These are phyloP conservation scores for Drosophila nr. perissopoda DNA, from an alignment of 2,888 invertebrate species.

Conservation along the genomic window DNA sequence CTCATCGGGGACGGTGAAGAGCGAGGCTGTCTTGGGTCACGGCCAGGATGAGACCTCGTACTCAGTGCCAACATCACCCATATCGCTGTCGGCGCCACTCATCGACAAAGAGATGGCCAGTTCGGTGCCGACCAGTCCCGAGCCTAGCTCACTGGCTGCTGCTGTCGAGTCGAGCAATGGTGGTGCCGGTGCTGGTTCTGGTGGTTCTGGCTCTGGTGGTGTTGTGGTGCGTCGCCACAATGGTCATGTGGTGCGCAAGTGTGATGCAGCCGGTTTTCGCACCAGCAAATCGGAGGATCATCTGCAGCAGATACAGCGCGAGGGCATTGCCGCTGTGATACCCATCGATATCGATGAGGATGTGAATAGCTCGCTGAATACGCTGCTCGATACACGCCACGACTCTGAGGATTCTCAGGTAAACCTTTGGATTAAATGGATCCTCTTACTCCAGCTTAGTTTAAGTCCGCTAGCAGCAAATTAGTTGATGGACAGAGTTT, in stretches of 20 bases:
- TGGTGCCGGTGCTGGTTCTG: constrained; percentile 84
- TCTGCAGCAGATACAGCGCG: constrained; percentile 88
- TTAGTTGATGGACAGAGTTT: constrained; percentile 6
- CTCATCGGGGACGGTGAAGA: constrained; percentile 85
- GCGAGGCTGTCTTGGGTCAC: constrained; percentile 68
- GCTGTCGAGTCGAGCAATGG: constrained; percentile 85
- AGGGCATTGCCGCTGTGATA: constrained; percentile 90
- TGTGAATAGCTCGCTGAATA: constrained; percentile 96
- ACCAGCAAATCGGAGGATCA: constrained; percentile 97
- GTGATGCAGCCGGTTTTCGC: constrained; percentile 90
- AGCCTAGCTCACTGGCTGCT: constrained; percentile 83
- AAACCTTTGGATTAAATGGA: constrained; percentile 35
- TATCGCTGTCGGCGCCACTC: constrained; percentile 85
- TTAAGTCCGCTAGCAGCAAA: neutral
- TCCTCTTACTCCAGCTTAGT: neutral
- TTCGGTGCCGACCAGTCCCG: constrained; percentile 90
- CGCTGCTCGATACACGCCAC: constrained; percentile 92
- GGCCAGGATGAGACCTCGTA: constrained; percentile 84
- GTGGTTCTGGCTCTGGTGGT: constrained; percentile 84
- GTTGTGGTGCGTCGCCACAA: constrained; percentile 85
- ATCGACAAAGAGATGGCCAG: constrained; percentile 85
- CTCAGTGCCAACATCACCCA: constrained; percentile 85
- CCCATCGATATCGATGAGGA: constrained; percentile 97
- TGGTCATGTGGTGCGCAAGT: constrained; percentile 84
- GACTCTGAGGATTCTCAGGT: constrained; percentile 86